These are phyloP conservation scores for Heliocidaris tuberculata DNA, from an alignment of 35 echinoderm and acorn worm species.

Conservation along the genomic window DNA sequence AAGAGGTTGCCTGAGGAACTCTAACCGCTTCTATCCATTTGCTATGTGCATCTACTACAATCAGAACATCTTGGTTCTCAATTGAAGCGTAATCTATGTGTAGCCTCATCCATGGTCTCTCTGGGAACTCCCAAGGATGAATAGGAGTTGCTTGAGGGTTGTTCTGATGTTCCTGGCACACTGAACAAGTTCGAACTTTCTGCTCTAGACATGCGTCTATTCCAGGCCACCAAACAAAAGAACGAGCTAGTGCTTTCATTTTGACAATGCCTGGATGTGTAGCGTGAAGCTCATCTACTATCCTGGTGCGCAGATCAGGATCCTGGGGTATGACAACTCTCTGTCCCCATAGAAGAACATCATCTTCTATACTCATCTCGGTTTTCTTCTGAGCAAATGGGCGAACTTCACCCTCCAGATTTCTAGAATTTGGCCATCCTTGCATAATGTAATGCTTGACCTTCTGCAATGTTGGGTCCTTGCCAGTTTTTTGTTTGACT, in stretches of 20 bases:
- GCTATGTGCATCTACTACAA: constrained; percentile 64
- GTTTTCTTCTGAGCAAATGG: constrained; percentile 43
- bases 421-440: constrained; percentile 42
- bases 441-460: constrained; percentile 47
- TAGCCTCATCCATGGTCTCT: constrained; percentile 42
- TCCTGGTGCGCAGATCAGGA: constrained; percentile 27
- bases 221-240: constrained; percentile 56
- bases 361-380: constrained; percentile 52
- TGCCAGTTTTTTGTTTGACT: constrained; percentile 16
- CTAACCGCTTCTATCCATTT: constrained; percentile 66
- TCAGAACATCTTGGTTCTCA: constrained; percentile 47
- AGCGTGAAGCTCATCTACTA: constrained; percentile 56
- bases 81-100: constrained; percentile 63
- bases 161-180: constrained; percentile 43
- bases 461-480: constrained; percentile 43
- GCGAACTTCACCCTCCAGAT: background rate
- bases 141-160: constrained; percentile 19
- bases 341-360: constrained; percentile 45
- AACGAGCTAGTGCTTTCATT: constrained; percentile 61
- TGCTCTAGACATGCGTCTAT: constrained; percentile 56
- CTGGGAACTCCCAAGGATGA: constrained; percentile 58
- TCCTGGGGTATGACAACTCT: constrained; percentile 70
- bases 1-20: constrained; percentile 47
- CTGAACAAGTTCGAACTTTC: constrained; percentile 44
- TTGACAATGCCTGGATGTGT: constrained; percentile 68